Base-by-base conservation (phyloP, 2,888 invertebrate species). In the Dryobotodes eremita region DNA sequence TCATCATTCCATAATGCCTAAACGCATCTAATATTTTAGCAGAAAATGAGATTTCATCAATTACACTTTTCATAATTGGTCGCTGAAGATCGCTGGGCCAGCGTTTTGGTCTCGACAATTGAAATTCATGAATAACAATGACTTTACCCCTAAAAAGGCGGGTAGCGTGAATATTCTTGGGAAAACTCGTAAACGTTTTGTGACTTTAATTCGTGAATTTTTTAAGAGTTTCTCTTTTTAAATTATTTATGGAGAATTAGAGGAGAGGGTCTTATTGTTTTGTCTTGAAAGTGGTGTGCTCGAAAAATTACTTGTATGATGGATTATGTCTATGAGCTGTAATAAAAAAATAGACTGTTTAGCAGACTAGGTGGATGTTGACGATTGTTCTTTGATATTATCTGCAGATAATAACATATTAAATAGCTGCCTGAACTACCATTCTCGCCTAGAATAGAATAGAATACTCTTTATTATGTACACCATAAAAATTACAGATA, bases 121-220 rank as follows among this genome's bases (percentile, higher is more conserved):
- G 84, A 79, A 85, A 84, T 84, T 88, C 84, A 89, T 90, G 90
- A 90, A 90, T 89, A 86, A 84, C 81, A 90, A 90, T 89, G 86
- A 86, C 75, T 64, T 78, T 20, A 82, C 75, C 70, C 75, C 79
- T 59, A 81, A 76, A 57, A 76, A 57, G n/a, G 65, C 15, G 75
- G 68, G 70, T 36, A 68, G 69, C 82, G 77, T 69, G 84, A 86
- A 89, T 79, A 82, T 82, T 83, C 81, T 80, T 42, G 79, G 31
- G 31, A 23, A 71, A 57, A 65, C 61, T 71, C 70, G 57, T 79
- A 77, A 88, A 80, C 88, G 82, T 59, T 87, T 86, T 77, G 68
- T 69, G 65, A 75, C 64, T 42, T 72, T 53, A 64, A 64, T 65
- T 80, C 65, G 26, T 76, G 77, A 82, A 70, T 86, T 78, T 77